Percentiles rank a stretch among this genome's conserved stretches.
These are phyloP conservation scores for Steatornis caripensis DNA, from an alignment of 2,113 vertebrate genomes.

Conservation along the genomic window DNA sequence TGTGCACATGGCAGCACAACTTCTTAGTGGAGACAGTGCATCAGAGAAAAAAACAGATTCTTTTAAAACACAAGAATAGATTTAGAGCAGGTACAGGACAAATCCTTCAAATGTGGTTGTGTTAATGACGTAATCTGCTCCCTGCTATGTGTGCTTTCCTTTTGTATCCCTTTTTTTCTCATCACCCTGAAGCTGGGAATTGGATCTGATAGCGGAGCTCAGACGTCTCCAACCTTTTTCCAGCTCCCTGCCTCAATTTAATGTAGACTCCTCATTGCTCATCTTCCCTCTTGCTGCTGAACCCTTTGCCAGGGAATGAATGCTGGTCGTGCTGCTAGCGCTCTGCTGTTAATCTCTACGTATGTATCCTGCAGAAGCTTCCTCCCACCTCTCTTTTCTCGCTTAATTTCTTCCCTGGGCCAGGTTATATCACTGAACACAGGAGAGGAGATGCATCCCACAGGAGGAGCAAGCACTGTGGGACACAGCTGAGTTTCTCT, in stretches of 20 bases:
- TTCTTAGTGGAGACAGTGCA: not conserved
- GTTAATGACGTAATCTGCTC: not conserved
- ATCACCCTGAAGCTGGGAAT: not conserved
- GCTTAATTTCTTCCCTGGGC: not conserved
- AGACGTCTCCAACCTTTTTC: not conserved
- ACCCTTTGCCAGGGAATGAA: not conserved
- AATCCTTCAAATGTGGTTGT: not conserved
- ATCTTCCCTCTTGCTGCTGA: not conserved
- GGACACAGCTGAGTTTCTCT: not conserved
- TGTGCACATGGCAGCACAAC: not conserved
- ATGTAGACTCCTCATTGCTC: not conserved
- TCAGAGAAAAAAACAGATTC: not conserved
- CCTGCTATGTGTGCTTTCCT: not conserved
- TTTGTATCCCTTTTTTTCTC: not conserved
- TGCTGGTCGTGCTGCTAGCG: fast-evolving
- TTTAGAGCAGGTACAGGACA: not conserved
- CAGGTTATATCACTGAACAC: not conserved
- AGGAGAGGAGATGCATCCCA: not conserved
- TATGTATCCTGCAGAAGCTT: not conserved
- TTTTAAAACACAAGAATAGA: not conserved
- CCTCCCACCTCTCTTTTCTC: not conserved
- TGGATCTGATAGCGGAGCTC: not conserved
- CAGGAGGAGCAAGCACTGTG: not conserved
- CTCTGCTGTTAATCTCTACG: not conserved
- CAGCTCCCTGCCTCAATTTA: not conserved